Conservation (phyloP, 2,888 invertebrate genomes). For the Calliphora vomitoria region DNA sequence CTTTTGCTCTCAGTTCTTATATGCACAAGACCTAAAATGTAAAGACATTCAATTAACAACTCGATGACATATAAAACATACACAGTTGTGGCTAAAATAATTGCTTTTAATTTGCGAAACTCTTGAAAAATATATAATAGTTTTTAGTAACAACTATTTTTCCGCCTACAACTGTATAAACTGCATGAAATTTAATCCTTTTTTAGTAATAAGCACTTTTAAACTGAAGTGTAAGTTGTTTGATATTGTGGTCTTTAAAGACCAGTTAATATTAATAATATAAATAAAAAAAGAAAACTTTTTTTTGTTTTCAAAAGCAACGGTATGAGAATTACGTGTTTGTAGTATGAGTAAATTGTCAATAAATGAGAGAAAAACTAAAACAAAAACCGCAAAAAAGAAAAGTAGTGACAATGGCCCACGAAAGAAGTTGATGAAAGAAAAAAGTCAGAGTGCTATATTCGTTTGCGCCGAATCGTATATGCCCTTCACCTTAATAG, state of each 20-base stretch:
- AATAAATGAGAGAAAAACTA: not conserved
- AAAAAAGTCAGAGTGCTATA: not conserved
- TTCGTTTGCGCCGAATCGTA: not conserved
- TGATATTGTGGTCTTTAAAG: slow-evolving; percentile 67
- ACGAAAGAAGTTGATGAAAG: slow-evolving; percentile 40
- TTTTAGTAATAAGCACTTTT: slow-evolving; percentile 53
- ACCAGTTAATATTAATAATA: slow-evolving; percentile 53
- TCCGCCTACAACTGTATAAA: not conserved
- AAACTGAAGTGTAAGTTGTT: slow-evolving; percentile 65
- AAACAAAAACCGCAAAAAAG: slow-evolving; percentile 68
- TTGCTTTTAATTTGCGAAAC: too few species aligned
- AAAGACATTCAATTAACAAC: not conserved
- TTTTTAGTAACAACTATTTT: not conserved
- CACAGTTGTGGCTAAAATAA: not conserved
- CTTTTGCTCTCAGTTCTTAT: not conserved
- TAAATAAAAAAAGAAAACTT: slow-evolving; percentile 11
- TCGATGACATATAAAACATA: not conserved
- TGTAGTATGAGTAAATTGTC: slow-evolving; percentile 30
- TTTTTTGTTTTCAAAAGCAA: not conserved
- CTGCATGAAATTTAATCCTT: slow-evolving; percentile 63
- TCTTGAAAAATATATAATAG: too few species aligned
- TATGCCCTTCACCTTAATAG: too few species aligned
- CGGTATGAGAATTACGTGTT: slow-evolving; percentile 57
- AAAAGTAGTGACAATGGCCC: slow-evolving; percentile 67
- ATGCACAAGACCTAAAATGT: not conserved